phyloP scores from a whole-genome alignment of 2,797 vertebrate genomes.

The Danio aesculapii region DNA sequence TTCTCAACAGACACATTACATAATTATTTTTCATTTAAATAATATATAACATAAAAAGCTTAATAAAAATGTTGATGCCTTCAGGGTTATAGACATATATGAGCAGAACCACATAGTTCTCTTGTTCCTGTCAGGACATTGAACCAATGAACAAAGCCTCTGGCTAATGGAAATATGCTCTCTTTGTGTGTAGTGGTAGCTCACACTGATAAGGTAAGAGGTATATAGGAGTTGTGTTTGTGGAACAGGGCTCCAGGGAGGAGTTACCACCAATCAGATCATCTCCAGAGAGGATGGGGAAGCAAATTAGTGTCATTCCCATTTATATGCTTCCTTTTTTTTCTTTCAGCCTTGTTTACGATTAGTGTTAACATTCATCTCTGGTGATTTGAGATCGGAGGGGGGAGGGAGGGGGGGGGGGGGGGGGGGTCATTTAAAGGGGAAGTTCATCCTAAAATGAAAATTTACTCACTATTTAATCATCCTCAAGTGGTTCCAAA shows the following conservation, averaged over 20 bases:
- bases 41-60: too few relatives aligned
- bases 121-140: slow-evolving; percentile 7
- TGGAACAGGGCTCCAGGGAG: slow-evolving; percentile 6
- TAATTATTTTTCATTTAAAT: too few relatives aligned
- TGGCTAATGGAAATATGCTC: slow-evolving; percentile 14
- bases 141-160: background rate
- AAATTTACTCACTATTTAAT: too few relatives aligned
- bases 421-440: background rate
- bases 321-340: background rate
- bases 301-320: slow-evolving; percentile 26
- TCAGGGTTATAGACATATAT: background rate
- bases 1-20: too few relatives aligned
- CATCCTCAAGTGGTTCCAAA: too few relatives aligned
- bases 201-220: background rate
- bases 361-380: background rate
- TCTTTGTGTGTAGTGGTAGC: background rate
- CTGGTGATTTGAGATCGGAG: background rate
- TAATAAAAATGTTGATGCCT: too few relatives aligned
- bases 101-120: background rate
- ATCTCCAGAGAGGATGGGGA: slow-evolving; percentile 6
- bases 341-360: background rate
- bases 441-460: background rate
- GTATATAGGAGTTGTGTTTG: background rate
- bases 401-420: too few relatives aligned
- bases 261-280: slow-evolving; percentile 20